Percentiles rank a stretch among this genome's conserved stretches.
phyloP scores from a whole-genome alignment of 2,797 vertebrate genomes.

The Pipistrellus pipistrellus region DNA sequence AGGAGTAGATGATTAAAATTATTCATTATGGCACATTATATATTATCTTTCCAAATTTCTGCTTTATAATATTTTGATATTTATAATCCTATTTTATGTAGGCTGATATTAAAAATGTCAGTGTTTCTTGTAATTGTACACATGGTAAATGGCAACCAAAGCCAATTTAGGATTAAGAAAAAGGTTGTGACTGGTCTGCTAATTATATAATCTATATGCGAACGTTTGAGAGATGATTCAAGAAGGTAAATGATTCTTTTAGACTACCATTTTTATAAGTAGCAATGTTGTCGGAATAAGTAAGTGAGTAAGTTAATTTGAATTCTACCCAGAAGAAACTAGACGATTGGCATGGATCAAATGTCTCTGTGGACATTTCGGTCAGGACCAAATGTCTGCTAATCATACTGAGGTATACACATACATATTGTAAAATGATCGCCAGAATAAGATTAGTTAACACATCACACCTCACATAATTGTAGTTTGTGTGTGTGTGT shows the following conservation, averaged over 20 bases:
- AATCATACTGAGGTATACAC: neutral
- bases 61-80: constrained; percentile 23
- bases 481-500: neutral
- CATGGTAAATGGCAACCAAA: neutral
- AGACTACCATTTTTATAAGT: constrained; percentile 35
- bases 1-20: constrained; percentile 5
- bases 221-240: constrained; percentile 21
- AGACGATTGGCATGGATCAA: neutral
- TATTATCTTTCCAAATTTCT: neutral
- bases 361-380: neutral
- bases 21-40: constrained; percentile 23
- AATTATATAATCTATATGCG: constrained; percentile 31
- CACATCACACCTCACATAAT: neutral
- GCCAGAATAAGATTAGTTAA: neutral
- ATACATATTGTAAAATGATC: neutral
- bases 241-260: constrained; percentile 12
- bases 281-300: neutral
- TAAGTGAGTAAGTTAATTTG: constrained; percentile 50
- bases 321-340: constrained; percentile 21
- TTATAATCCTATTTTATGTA: constrained; percentile 13
- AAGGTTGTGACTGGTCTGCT: neutral
- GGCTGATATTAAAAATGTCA: constrained; percentile 20
- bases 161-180: neutral
- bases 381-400: neutral
- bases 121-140: neutral